phyloP scores from a whole-genome alignment of 2,113 vertebrate genomes.

The Neolamprologus brichardi region DNA sequence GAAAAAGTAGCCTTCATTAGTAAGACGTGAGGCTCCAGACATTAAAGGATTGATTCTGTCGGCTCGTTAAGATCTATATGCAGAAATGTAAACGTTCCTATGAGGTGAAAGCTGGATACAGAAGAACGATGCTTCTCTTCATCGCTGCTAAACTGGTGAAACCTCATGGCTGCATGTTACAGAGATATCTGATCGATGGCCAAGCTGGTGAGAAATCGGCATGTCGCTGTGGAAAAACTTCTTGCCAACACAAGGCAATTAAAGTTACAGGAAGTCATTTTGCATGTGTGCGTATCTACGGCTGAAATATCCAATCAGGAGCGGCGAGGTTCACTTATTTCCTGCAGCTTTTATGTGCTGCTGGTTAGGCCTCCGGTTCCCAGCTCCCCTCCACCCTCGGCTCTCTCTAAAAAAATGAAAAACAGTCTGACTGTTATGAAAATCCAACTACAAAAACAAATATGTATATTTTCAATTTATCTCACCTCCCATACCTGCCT shows the following conservation, averaged over 20 bases:
- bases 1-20: not conserved
- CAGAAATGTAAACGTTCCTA: not conserved
- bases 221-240: slow-evolving; percentile 79
- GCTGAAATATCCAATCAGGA: slow-evolving; percentile 77
- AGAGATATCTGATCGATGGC: not conserved
- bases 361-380: not conserved
- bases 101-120: not conserved
- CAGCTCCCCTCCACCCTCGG: slow-evolving; percentile 5
- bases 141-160: not conserved
- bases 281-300: slow-evolving; percentile 80
- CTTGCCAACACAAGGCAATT: slow-evolving; percentile 88
- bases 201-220: slow-evolving; percentile 72
- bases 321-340: slow-evolving; percentile 40
- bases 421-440: slow-evolving; percentile 48
- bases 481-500: slow-evolving; percentile 68
- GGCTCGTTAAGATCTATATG: not conserved
- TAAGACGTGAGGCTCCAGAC: not conserved
- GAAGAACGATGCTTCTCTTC: not conserved
- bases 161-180: rapidly evolving
- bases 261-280: slow-evolving; percentile 86
- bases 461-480: slow-evolving; percentile 79
- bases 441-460: slow-evolving; percentile 79
- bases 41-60: not conserved
- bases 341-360: not conserved
- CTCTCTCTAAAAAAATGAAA: slow-evolving; percentile 63